Base-by-base conservation (phyloP, 2,797 vertebrate species). In the Kryptolebias ocellatus region DNA sequence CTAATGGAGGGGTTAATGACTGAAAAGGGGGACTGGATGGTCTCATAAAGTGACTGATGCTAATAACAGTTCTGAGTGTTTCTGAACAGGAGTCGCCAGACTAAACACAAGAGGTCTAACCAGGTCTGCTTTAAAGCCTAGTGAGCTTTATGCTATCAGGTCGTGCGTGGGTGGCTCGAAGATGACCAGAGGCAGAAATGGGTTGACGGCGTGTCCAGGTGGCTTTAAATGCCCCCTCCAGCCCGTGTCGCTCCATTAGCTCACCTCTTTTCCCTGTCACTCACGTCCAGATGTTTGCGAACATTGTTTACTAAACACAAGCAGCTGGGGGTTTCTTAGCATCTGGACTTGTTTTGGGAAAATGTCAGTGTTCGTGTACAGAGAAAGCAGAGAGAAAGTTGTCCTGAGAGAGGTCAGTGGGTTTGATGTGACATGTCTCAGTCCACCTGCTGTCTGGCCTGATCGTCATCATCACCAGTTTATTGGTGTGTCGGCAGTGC, bases 281-380 rank as follows among this genome's bases (percentile, higher is more conserved):
- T 88, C 78, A 70, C 4, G 47, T 64, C 66, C 77, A 77, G 64
- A 74, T 80, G 80, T 81, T 82, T 81, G 78, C 46, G 74, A 56
- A 89, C 72, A 66, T 10, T 92, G 89, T 94, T 95, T 94, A 88
- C 81, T 81, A 93, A 94, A 94, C 90, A 93, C 69, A 64, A 67
- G 84, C 92, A 90, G 90, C 90, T 94, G 37, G 92, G 75, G 72
- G 67, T 70, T 76, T 60, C 24, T 20, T 55, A 16, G 20, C 85
- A 89, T 90, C 84, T 81, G 87, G 83, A 53, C 72, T 79, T 79
- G 75, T 84, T 84, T 79, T 79, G 54, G 50, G 39, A 34, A 14
- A 61, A 53, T 74, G 60, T 70, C 53, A 75, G 74, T n/a, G 52
- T 60, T 53, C 14, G 53, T 15, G 45, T 28, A 4, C 16, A 73